Evolutionary conservation across 2,888 invertebrate genomes (phyloP), one percentile per base, ranked within the genome.

Genomic region (Drosophila bunnanda): DNA sequence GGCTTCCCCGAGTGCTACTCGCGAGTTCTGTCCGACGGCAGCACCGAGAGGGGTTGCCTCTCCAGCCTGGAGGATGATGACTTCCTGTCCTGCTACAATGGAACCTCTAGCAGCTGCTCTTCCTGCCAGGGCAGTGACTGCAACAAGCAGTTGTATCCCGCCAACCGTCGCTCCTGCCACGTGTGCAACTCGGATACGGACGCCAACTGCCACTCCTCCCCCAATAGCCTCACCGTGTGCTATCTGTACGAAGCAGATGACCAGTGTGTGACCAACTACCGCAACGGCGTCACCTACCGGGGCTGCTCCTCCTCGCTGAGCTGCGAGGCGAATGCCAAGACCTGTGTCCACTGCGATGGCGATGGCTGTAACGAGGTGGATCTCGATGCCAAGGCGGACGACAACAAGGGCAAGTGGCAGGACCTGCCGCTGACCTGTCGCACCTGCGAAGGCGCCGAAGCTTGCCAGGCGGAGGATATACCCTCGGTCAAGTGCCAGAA

Each of bases 321-420:
- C 10, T 91, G 91, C 43, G 88, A 90, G 48, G 57, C 64, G 2
- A 76, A 88, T 57, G 60, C 85, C 4, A 80, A 70, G 61, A 74
- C 28, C 9, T 91, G 91, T 39, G 71, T 75, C 4, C 48, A 77
- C 48, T 91, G 91, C 60, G 34, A 52, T 0, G 82, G 77, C 2
- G 56, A 86, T 30, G 90, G 88, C 25, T 91, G 91, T 61, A 91
- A 91, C 34, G 76, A 75, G 4, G 56, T 82, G 4, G 88, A 92
- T 25, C 59, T 91, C 59, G 75, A 71, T 0, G 55, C 25, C 3
- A 69, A 54, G 7, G 60, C 77, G 4, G 92, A 91, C 39, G 85
- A 91, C 34, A 92, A 91, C 25, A 81, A 71, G 20, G 92, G 92
- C 58, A 90, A 88, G 74, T 92, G 92, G 92, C 92, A 92, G 72